Evolutionary conservation across 2,888 invertebrate genomes (phyloP).

Genomic region (Drosophila neutralis): DNA sequence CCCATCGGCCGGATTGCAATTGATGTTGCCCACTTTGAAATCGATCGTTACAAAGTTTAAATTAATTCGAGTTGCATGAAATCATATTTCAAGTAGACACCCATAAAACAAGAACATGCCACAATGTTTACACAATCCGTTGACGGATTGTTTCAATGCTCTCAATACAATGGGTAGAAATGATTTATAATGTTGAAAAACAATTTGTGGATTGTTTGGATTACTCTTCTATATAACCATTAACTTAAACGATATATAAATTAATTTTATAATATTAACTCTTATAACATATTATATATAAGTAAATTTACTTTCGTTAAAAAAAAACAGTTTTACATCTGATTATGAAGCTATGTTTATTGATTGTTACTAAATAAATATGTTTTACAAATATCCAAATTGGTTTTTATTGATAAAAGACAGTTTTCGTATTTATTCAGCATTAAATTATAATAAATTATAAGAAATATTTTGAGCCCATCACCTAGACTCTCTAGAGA

Average conservation of each 20-base stretch:
- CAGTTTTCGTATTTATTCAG: no score
- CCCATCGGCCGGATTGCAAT: constrained; percentile 3
- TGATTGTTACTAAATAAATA: not conserved
- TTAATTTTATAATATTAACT: not conserved
- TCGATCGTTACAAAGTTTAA: constrained; percentile 6
- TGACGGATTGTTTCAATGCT: constrained; percentile 1
- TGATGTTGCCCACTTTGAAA: constrained; percentile 30
- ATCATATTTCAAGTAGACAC: constrained; percentile 21
- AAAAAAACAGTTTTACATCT: not conserved
- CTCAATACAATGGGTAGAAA: not conserved
- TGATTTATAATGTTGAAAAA: not conserved
- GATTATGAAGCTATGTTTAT: not conserved
- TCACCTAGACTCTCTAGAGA: no score
- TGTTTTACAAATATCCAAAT: not conserved
- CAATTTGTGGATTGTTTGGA: not conserved
- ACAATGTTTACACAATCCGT: constrained; percentile 30
- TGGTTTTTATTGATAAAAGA: not conserved
- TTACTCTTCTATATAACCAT: not conserved
- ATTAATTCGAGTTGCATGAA: constrained; percentile 33
- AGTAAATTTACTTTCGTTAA: not conserved
- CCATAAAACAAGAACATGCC: constrained; percentile 3
- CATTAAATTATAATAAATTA: no score
- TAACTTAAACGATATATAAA: not conserved
- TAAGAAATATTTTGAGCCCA: no score
- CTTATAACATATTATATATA: not conserved